Evolutionary conservation across 1,140 invertebrate species (phyloP).

Genomic region (Paracyclopina nana): DNA sequence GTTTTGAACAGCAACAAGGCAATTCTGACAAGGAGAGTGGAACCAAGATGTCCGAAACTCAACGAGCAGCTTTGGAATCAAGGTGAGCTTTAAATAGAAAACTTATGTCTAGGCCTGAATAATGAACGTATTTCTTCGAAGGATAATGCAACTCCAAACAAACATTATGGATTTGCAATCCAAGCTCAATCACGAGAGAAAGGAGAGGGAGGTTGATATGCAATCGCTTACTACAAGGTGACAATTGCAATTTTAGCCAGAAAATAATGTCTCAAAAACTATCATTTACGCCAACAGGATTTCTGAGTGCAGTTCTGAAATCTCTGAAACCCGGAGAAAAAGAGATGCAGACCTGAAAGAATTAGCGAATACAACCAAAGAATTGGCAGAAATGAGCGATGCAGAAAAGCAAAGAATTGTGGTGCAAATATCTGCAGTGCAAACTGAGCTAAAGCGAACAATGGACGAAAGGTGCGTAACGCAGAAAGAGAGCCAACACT

Average conservation of each 20-base stretch:
- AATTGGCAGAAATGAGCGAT: conserved; percentile 1
- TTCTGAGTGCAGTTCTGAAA: no score
- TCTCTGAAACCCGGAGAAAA: neutral
- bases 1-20: neutral
- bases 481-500: neutral
- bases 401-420: conserved; percentile 3
- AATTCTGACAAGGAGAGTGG: neutral
- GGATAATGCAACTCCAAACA: neutral
- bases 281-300: no score
- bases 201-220: conserved; percentile 2
- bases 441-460: neutral
- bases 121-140: neutral
- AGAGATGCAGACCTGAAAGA: conserved; percentile 1
- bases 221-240: neutral
- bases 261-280: no score
- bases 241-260: no score
- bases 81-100: conserved; percentile 1
- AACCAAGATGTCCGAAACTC: conserved; percentile 1
- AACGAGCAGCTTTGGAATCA: neutral
- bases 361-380: neutral
- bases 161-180: conserved; percentile 3
- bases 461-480: neutral
- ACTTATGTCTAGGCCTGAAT: no score
- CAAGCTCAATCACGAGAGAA: neutral
- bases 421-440: neutral